Percentiles rank a stretch among this genome's conserved stretches.
Conservation (phyloP, 2,888 invertebrate genomes). For the Axea sp. region DNA sequence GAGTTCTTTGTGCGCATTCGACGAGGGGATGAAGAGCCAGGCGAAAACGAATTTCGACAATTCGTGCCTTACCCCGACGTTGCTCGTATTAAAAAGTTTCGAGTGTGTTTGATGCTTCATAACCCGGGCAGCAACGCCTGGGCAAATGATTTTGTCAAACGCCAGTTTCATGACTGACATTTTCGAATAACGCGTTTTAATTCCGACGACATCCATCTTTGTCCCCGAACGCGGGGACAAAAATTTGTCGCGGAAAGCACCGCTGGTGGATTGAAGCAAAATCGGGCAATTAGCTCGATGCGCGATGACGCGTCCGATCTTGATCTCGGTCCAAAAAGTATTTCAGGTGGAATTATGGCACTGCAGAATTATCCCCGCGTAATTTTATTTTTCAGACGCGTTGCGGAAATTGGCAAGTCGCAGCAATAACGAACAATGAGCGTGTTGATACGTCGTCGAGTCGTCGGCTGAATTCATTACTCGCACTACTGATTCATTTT, state of each 20-base stretch:
- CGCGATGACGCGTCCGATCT: no score
- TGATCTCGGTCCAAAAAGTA: conserved; percentile 3
- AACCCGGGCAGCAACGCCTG: background rate
- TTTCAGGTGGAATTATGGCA: conserved; percentile 10
- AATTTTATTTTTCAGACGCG: conserved; percentile 19
- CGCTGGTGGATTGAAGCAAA: no score
- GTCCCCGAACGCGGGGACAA: no score
- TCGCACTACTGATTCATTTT: conserved; percentile 17
- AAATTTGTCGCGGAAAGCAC: no score
- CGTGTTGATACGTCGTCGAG: conserved; percentile 30
- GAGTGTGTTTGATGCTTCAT: background rate
- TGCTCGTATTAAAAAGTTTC: background rate
- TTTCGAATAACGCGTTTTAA: no score
- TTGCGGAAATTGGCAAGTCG: conserved; percentile 24
- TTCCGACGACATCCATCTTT: no score
- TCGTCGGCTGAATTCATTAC: conserved; percentile 37
- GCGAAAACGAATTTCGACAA: background rate
- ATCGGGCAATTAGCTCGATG: no score
- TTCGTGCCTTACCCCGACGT: background rate
- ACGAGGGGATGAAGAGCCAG: no score
- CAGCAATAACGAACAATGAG: conserved; percentile 43
- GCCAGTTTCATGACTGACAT: background rate
- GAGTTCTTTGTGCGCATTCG: no score
- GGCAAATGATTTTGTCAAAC: background rate
- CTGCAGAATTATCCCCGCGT: conserved; percentile 13